Percentiles rank a stretch among this genome's conserved stretches.
Conservation (phyloP, 2,888 invertebrate species). For the Drosophila fungiperda region DNA sequence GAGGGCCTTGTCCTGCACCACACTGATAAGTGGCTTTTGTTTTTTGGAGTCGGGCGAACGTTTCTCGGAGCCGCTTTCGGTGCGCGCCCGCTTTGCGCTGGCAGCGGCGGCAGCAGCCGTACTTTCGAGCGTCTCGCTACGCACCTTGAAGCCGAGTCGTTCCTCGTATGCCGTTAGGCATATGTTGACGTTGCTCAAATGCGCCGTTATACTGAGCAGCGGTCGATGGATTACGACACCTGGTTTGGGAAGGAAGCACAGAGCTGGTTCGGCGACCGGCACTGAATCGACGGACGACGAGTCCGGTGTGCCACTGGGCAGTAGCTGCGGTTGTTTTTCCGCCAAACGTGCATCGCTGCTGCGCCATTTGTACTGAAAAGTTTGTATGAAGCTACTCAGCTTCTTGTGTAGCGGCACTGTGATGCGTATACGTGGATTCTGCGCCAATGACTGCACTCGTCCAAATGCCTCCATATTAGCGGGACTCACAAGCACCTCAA, state of each 20-base stretch:
- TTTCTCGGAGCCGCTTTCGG: constrained; percentile 88
- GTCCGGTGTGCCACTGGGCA: constrained; percentile 9
- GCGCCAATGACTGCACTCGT: constrained; percentile 93
- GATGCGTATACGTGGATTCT: constrained; percentile 94
- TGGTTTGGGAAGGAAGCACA: constrained; percentile 86
- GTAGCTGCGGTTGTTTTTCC: constrained; percentile 61
- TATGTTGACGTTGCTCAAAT: constrained; percentile 91
- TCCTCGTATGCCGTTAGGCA: constrained; percentile 92
- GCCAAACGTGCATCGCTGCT: constrained; percentile 85
- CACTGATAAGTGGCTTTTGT: constrained; percentile 74
- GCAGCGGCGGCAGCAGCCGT: constrained; percentile 62
- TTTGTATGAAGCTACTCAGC: constrained; percentile 89
- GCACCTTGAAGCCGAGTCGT: constrained; percentile 87
- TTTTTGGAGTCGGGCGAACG: constrained; percentile 86
- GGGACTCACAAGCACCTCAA: constrained; percentile 91
- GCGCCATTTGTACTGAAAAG: constrained; percentile 92
- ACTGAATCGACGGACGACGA: background rate
- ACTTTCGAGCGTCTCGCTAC: constrained; percentile 84
- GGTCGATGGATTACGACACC: constrained; percentile 90
- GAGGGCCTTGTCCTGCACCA: constrained; percentile 51
- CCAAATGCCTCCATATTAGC: constrained; percentile 92
- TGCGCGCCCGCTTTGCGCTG: constrained; percentile 85
- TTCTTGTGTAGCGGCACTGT: constrained; percentile 91
- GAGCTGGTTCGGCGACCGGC: constrained; percentile 65
- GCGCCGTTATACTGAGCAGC: constrained; percentile 90